Evolutionary conservation across 2,113 vertebrate genomes (phyloP).

Genomic region (Vulpes vulpes): DNA sequence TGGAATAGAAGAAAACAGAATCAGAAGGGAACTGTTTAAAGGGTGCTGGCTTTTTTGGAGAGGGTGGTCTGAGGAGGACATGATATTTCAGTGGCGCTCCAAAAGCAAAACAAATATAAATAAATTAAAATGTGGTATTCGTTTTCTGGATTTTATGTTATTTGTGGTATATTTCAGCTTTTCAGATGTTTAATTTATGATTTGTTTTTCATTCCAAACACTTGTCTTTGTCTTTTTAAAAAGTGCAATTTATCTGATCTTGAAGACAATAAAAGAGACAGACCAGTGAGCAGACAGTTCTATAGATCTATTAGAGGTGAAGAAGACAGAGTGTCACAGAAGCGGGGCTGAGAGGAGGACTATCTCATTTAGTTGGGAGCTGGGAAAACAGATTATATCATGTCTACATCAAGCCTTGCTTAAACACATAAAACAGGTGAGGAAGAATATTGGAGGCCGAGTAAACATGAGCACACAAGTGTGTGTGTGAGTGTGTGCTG

Average conservation of each 20-base stretch:
- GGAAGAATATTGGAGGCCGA: not conserved
- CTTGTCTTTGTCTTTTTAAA: not conserved
- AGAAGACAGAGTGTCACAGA: not conserved
- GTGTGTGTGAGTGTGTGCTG: not conserved
- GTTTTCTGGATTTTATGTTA: not conserved
- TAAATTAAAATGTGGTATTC: not conserved
- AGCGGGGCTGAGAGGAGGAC: not conserved
- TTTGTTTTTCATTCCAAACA: not conserved
- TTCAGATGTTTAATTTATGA: not conserved
- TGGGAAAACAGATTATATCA: not conserved
- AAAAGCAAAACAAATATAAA: not conserved
- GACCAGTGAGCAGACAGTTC: not conserved
- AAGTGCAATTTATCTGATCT: not conserved
- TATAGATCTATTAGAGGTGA: not conserved
- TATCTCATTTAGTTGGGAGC: not conserved
- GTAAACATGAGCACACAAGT: not conserved
- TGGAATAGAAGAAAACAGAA: not conserved
- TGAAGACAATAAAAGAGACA: not conserved
- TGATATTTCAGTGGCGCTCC: not conserved
- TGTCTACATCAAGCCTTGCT: not conserved
- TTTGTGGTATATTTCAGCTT: not conserved
- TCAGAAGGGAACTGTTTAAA: not conserved
- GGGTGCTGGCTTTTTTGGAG: fast-evolving
- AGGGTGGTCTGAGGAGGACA: not conserved
- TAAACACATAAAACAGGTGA: not conserved